phyloP scores from a whole-genome alignment of 2,888 invertebrate species.

The Pollenia amentaria region DNA sequence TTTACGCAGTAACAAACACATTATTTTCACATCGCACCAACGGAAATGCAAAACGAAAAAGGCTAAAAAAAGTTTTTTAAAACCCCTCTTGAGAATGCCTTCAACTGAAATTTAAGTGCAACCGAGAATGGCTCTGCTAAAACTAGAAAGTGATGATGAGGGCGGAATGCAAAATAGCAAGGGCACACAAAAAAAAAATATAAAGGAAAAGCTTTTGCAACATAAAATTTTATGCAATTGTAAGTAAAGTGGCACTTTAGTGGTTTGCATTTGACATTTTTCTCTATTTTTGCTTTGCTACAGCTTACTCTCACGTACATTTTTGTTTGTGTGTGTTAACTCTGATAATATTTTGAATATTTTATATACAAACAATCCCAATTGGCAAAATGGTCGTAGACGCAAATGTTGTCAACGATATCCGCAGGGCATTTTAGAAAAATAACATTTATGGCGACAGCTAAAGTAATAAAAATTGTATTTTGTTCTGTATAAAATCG shows the following conservation, averaged over 20 bases:
- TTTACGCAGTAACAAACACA: neutral
- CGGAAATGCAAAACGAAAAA: conserved; percentile 21
- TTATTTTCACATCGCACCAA: neutral
- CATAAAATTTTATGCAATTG: conserved; percentile 60
- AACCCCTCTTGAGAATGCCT: conserved; percentile 50
- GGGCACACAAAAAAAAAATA: neutral
- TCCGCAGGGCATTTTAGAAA: neutral
- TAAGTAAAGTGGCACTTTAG: conserved; percentile 67
- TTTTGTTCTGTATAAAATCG: no score
- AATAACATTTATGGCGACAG: no score
- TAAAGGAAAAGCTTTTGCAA: conserved; percentile 22
- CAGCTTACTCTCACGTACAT: no score
- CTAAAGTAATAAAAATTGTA: no score
- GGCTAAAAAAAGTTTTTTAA: neutral
- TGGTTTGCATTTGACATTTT: conserved; percentile 65
- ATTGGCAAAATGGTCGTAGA: no score
- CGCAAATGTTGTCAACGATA: neutral
- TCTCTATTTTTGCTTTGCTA: neutral
- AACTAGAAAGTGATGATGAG: conserved; percentile 15
- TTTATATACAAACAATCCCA: neutral
- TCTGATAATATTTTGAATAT: conserved; percentile 47
- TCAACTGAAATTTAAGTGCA: conserved; percentile 46
- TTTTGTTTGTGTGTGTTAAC: conserved; percentile 1
- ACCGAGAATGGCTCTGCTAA: conserved; percentile 25
- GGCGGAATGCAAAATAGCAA: neutral